Percentiles rank a stretch among this genome's conserved stretches.
These are phyloP conservation scores for Salminus brasiliensis DNA, from an alignment of 2,113 vertebrate species.

Conservation along the genomic window DNA sequence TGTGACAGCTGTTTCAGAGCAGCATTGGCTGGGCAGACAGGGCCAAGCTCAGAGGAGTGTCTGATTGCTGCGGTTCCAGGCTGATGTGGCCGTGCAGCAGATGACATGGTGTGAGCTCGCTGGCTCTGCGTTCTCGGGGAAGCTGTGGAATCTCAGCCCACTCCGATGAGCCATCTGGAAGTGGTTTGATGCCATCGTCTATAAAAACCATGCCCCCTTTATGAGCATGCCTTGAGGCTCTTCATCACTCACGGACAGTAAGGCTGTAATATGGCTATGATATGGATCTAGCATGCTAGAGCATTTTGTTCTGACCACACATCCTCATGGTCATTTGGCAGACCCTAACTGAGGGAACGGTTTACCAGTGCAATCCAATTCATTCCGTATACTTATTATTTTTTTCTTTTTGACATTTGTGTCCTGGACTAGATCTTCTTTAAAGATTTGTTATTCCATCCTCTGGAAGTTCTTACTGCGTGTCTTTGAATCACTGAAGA, in stretches of 20 bases:
- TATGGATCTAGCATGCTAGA: conserved; percentile 54
- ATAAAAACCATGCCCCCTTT: conserved; percentile 53
- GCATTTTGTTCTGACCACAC: neutral
- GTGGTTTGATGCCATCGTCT: conserved; percentile 53
- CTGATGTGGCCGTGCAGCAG: conserved; percentile 27
- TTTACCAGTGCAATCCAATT: conserved; percentile 52
- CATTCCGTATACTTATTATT: neutral
- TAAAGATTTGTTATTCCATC: conserved; percentile 24
- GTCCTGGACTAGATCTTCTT: conserved; percentile 20
- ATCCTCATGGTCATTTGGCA: conserved; percentile 25
- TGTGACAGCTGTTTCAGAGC: conserved; percentile 36
- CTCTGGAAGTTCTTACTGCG: conserved; percentile 20
- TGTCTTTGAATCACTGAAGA: conserved; percentile 28
- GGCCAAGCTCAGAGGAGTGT: conserved; percentile 18
- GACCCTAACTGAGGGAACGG: conserved; percentile 55
- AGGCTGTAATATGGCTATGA: conserved; percentile 61
- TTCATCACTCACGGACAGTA: conserved; percentile 45
- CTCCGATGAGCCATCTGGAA: conserved; percentile 59
- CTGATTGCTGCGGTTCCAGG: conserved; percentile 40
- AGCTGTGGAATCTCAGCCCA: conserved; percentile 29
- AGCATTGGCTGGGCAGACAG: conserved; percentile 13
- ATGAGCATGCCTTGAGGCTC: conserved; percentile 51
- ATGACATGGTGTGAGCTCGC: conserved; percentile 24
- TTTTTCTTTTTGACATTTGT: conserved; percentile 22
- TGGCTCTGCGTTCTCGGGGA: conserved; percentile 31